Evolutionary conservation across 1,140 invertebrate genomes (phyloP).

Genomic region (Fopius arisanus): DNA sequence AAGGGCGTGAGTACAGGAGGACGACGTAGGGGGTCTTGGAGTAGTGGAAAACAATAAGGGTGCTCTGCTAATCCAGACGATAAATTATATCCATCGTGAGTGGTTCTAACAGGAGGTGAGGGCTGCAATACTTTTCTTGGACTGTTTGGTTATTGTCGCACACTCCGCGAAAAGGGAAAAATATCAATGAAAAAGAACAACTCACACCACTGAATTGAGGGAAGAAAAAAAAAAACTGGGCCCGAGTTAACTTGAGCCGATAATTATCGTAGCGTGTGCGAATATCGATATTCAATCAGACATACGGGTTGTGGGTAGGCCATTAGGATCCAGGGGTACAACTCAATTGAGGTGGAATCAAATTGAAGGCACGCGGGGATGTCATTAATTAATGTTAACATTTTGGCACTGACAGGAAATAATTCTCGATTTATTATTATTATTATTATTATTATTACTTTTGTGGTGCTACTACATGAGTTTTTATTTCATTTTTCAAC

Average conservation of each 20-base stretch:
- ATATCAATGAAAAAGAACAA: conserved; percentile 16
- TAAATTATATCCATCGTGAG: conserved; percentile 62
- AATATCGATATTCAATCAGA: conserved; percentile 52
- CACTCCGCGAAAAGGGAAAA: conserved; percentile 24
- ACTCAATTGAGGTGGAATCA: conserved; percentile 56
- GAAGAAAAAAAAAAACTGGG: not conserved
- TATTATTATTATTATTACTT: too few relatives aligned
- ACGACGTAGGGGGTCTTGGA: conserved; percentile 36
- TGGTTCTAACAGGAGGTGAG: conserved; percentile 53
- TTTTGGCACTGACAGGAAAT: conserved; percentile 49
- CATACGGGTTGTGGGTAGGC: conserved; percentile 3
- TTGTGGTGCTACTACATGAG: too few relatives aligned
- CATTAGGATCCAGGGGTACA: conserved; percentile 39
- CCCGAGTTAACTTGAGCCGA: conserved; percentile 35
- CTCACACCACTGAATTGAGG: not conserved
- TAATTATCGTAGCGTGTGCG: conserved; percentile 59
- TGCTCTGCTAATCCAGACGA: conserved; percentile 58
- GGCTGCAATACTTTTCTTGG: conserved; percentile 27
- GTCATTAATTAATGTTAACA: conserved; percentile 60
- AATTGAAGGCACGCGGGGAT: conserved; percentile 40
- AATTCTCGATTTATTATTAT: conserved; percentile 48
- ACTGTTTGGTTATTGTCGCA: conserved; percentile 33
- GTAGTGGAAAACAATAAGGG: conserved; percentile 64
- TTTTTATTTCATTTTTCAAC: too few relatives aligned
- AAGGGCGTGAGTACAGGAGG: not conserved